Base-by-base conservation (phyloP, 2,888 invertebrate genomes). In the Sesia bembeciformis region DNA sequence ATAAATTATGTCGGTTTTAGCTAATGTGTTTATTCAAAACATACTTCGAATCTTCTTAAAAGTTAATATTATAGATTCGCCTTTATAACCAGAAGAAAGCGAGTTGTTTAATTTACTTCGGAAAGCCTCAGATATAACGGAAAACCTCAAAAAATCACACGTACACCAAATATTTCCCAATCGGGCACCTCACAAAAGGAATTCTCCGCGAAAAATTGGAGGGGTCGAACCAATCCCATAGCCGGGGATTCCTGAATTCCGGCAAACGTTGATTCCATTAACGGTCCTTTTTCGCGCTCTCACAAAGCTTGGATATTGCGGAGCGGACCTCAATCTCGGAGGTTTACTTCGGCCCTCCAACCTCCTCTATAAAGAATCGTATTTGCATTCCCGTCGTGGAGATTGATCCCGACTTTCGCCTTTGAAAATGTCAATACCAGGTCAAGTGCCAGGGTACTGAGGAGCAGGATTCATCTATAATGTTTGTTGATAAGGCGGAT, bases 231-330 rank as follows among this genome's bases (percentile, higher is more conserved):
- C 23, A 50, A 50, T 39, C 42, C 42, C 7, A 38, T 50, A 50
- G 50, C 50, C 39, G 40, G 59, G 64, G 62, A 67, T 65, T 67
- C 60, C 59, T 65, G 64, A 58, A 59, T 58, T 56, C 56, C 58
- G 57, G 50, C 55, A 55, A 58, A 60, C 62, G 66, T 70, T 82
- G 78, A 84, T 85, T 83, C 86, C 81, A 87, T 87, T 87, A 87
- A 74, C 77, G 68, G 72, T 72, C 78, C 78, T 75, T 78, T 75
- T 68, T 74, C 72, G 69, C 71, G 66, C 66, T 52, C 63, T 67
- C 72, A 80, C 83, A 84, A 84, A 84, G 76, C 67, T 67, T 71
- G 72, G 75, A 76, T 78, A 78, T 81, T 74, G 77, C 70, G 71
- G 75, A 68, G 51, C 68, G 66, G 67, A 69, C 71, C 71, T 72